Base-by-base conservation (phyloP, 1,140 invertebrate genomes). In the Caligus rogercresseyi region DNA sequence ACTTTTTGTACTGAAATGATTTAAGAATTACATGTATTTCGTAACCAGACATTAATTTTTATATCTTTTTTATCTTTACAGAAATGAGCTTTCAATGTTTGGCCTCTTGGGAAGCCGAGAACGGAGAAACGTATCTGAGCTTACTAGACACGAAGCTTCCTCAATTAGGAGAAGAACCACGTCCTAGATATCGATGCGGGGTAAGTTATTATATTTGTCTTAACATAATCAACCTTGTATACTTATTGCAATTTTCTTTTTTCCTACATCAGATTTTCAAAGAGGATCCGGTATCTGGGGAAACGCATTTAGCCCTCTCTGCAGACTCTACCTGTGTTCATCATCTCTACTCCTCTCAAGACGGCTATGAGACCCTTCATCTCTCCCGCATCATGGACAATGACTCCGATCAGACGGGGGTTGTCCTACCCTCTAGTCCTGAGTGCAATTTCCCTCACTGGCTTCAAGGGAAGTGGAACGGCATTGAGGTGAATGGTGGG, bases 181-280 rank as follows among this genome's bases (percentile, higher is more conserved):
- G 76, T 65, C 79, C 81, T 1, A 76, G 76, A 68, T 84, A 83
- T 70, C 74, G 82, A 67, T 84, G 82, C 69, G 82, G 80, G 24
- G 82, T 84, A 74, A 75, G 80, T 80, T 19, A 20, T 23, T 60
- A 57, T n/a, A 13, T 51, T n/a, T n/a, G n/a, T n/a, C n/a, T n/a
- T n/a, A n/a, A n/a, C 31, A 43, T 43, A 43, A 43, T 43, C 31
- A 7, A 7, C n/a, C n/a, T 43, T 43, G 7, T 11, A 43, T 43
- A 7, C 7, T 43, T n/a, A 43, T 43, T 43, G 7, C 31, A 11
- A 43, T n/a, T 43, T 7, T 43, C n/a, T 43, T 11, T 43, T 11
- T 43, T 43, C 31, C n/a, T 43, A 11, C 71, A 71, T 19, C 66
- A 83, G 81, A 67, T 83, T 23, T 83, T 78, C 67, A 73, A 77